Evolutionary conservation across 2,797 vertebrate genomes (phyloP).

Genomic region (Clamator glandarius): DNA sequence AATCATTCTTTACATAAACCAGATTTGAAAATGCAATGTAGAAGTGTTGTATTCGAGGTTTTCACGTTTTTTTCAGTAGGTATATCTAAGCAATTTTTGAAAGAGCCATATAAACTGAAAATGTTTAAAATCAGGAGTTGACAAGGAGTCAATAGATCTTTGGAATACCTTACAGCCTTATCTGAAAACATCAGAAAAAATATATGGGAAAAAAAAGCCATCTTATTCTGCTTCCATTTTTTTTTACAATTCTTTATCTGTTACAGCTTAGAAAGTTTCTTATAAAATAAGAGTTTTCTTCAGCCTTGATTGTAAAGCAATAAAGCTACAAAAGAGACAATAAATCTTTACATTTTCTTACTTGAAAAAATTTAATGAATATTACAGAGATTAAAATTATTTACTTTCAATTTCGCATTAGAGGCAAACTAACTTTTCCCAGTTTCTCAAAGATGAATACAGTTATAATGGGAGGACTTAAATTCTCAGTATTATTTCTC

Average conservation of each 20-base stretch:
- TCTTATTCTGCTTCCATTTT: no score
- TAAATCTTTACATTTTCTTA: not conserved
- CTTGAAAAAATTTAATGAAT: not conserved
- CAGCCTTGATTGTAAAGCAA: not conserved
- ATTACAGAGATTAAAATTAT: not conserved
- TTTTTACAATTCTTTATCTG: not conserved
- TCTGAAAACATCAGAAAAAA: not conserved
- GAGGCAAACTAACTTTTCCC: not conserved
- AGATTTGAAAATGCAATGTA: not conserved
- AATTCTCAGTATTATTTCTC: not conserved
- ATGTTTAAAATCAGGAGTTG: not conserved
- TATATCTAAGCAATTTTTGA: not conserved
- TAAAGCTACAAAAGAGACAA: not conserved
- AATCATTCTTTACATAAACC: not conserved
- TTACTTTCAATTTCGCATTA: not conserved
- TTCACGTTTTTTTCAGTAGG: no score
- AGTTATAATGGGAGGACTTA: not conserved
- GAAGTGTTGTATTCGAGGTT: not conserved
- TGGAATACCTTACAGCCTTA: not conserved
- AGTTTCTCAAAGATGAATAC: no score
- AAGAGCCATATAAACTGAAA: not conserved
- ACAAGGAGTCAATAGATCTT: not conserved
- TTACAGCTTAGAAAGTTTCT: not conserved
- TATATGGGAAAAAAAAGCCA: not conserved
- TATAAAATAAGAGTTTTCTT: not conserved